Conservation (phyloP, 1,140 invertebrate species). For the Eufriesea mexicana region DNA sequence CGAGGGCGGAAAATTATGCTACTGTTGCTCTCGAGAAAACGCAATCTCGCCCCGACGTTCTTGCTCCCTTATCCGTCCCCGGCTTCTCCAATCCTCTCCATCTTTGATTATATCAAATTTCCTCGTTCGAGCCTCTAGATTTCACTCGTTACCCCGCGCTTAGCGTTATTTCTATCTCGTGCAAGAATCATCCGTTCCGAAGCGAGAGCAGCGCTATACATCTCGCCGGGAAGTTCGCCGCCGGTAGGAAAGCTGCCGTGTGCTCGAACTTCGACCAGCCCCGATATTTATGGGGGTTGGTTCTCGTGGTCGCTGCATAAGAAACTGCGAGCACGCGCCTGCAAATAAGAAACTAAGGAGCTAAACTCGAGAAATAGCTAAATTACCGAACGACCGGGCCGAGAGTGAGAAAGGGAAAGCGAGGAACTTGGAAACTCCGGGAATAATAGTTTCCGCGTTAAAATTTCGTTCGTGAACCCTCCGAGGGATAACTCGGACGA, state of each 20-base stretch:
- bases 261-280: slow-evolving; percentile 21
- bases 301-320: too few species aligned
- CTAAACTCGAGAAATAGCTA: background rate
- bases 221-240: slow-evolving; percentile 17
- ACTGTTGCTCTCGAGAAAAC: too few species aligned
- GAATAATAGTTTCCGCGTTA: too few species aligned
- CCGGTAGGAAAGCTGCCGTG: background rate
- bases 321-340: background rate
- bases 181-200: background rate
- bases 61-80: background rate
- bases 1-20: slow-evolving; percentile 11
- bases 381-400: too few species aligned
- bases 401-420: too few species aligned
- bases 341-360: background rate
- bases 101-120: background rate
- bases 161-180: background rate
- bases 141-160: background rate
- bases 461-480: too few species aligned
- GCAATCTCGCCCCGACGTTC: background rate
- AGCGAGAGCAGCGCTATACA: background rate
- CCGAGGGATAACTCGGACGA: too few species aligned
- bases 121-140: background rate
- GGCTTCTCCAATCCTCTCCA: background rate
- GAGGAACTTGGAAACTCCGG: too few species aligned
- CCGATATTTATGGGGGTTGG: slow-evolving; percentile 43